Evolutionary conservation across 2,113 vertebrate genomes (phyloP).

Genomic region (Halcyon malimbica): DNA sequence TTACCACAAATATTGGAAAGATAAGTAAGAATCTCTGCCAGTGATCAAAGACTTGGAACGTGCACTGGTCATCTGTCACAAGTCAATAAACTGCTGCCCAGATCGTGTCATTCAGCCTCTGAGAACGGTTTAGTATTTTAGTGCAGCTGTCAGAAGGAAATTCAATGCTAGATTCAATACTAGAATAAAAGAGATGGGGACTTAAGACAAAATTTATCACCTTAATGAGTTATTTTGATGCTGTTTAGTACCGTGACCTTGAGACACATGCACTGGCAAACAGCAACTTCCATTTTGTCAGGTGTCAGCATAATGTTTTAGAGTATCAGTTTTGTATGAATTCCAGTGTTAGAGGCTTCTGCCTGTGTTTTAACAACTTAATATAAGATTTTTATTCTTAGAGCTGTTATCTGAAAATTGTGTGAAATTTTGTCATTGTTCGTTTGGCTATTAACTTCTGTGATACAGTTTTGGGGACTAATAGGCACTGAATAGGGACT

Average conservation of each 20-base stretch:
- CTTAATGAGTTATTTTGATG: conserved; percentile 1
- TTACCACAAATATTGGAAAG: neutral
- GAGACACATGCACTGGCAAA: neutral
- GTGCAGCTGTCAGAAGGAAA: conserved; percentile 34
- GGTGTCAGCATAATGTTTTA: neutral
- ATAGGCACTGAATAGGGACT: neutral
- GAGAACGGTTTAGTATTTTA: neutral
- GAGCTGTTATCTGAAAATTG: neutral
- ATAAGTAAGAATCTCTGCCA: neutral
- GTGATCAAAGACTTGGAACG: conserved; percentile 13
- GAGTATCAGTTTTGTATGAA: neutral
- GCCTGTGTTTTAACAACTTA: neutral
- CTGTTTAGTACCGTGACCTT: neutral
- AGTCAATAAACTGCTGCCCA: neutral
- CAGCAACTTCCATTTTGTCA: neutral
- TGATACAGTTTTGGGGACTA: neutral
- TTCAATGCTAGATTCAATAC: neutral
- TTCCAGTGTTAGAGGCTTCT: neutral
- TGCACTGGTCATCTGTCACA: neutral
- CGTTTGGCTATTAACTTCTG: neutral
- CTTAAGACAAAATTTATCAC: neutral
- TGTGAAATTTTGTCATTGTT: neutral
- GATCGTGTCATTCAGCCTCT: neutral
- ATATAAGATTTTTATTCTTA: neutral
- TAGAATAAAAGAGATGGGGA: neutral